Evolutionary conservation across 2,888 invertebrate genomes (phyloP).

Genomic region (Aphidius colemani): DNA sequence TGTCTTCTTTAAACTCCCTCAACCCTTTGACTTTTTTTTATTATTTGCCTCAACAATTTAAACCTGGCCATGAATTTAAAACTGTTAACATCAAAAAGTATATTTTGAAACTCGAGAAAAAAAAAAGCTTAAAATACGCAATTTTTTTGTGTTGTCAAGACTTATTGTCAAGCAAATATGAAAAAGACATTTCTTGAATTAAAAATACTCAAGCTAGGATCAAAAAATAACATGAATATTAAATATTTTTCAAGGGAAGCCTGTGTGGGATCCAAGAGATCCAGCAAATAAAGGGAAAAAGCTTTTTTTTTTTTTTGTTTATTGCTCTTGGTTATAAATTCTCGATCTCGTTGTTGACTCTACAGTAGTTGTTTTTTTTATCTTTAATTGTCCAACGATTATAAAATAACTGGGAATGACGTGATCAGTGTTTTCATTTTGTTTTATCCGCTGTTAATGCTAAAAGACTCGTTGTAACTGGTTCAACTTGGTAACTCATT

Average conservation of each 20-base stretch:
- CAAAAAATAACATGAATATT: too few relatives aligned
- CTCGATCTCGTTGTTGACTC: constrained; percentile 35
- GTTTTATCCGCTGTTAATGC: constrained; percentile 10
- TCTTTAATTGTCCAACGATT: constrained; percentile 50
- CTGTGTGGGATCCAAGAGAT: constrained; percentile 7
- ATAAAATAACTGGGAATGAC: constrained; percentile 47
- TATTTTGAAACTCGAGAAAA: constrained; percentile 8
- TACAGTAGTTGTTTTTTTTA: constrained; percentile 34
- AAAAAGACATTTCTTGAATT: too few relatives aligned
- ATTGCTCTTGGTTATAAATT: constrained; percentile 55
- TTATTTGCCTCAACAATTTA: constrained; percentile 14
- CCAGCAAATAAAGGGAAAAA: constrained; percentile 23
- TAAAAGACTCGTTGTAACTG: constrained; percentile 17
- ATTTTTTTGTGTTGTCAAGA: too few relatives aligned
- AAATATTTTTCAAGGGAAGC: too few relatives aligned
- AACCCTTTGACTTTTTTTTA: constrained; percentile 21
- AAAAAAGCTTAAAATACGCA: too few relatives aligned
- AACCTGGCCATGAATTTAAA: constrained; percentile 17
- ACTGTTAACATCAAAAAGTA: not conserved
- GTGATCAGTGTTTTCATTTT: constrained; percentile 33
- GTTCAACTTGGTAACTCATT: constrained; percentile 23
- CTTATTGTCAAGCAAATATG: too few relatives aligned
- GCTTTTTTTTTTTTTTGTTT: too few relatives aligned
- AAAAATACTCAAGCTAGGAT: too few relatives aligned
- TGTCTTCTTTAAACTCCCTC: constrained; percentile 28